Conservation (phyloP, 2,888 invertebrate genomes). For the Odontothrips loti region DNA sequence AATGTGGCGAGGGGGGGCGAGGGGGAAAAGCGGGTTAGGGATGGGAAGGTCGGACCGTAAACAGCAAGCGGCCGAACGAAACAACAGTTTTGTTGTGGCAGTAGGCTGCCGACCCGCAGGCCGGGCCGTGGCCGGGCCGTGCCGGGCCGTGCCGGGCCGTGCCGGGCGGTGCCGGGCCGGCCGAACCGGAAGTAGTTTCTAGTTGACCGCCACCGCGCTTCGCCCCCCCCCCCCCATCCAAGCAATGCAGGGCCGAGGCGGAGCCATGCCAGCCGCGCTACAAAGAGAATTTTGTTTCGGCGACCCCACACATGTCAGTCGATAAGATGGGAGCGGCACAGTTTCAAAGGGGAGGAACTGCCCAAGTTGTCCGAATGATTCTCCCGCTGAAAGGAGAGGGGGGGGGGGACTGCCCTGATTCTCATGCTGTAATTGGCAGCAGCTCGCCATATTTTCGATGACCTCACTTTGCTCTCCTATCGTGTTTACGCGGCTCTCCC, state of each 20-base stretch:
- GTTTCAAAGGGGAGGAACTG: background rate
- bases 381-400: background rate
- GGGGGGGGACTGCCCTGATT: no score
- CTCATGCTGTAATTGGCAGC: no score
- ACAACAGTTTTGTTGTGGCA: background rate
- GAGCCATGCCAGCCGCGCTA: background rate
- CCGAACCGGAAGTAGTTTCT: conserved; percentile 3
- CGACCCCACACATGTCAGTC: background rate
- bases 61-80: background rate
- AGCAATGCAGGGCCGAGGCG: no score
- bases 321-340: background rate
- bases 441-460: no score
- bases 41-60: background rate
- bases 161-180: no score
- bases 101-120: background rate
- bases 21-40: background rate
- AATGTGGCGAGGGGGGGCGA: background rate
- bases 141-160: no score
- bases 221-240: background rate
- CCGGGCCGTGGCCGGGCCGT: background rate
- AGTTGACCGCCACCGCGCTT: background rate
- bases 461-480: no score
- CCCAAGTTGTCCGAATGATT: background rate
- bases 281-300: background rate
- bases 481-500: no score